These are phyloP conservation scores for Typhlichthys eigenmanni DNA, from an alignment of 2,797 vertebrate genomes.

Conservation along the genomic window DNA sequence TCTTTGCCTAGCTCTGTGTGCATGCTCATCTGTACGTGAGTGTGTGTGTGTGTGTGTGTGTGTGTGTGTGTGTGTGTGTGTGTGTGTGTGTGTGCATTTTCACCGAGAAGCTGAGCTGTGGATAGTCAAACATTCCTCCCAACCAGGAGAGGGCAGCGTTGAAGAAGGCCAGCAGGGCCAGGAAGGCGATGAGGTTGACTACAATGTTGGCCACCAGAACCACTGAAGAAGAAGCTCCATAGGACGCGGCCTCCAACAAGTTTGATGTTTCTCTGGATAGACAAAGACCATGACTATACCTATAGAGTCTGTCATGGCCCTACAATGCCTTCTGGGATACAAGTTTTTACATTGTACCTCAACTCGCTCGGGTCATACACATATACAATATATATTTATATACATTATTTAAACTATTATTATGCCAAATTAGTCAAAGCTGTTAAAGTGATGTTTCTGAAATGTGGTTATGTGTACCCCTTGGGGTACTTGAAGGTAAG, in stretches of 20 bases:
- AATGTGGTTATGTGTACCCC: too few relatives aligned
- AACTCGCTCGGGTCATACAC: too few relatives aligned
- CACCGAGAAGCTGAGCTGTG: slow-evolving; percentile 87
- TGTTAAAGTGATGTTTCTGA: too few relatives aligned
- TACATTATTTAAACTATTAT: too few relatives aligned
- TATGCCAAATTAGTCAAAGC: too few relatives aligned
- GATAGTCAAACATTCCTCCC: slow-evolving; percentile 83
- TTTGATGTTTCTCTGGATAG: slow-evolving; percentile 76
- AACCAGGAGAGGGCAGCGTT: slow-evolving; percentile 84
- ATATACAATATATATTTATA: too few relatives aligned
- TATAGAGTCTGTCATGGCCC: not conserved
- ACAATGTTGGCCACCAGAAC: slow-evolving; percentile 78
- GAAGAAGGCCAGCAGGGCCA: slow-evolving; percentile 81
- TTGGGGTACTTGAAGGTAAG: too few relatives aligned
- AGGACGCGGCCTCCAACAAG: slow-evolving; percentile 82
- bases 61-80: slow-evolving; percentile 3
- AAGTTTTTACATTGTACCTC: too few relatives aligned
- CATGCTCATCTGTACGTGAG: not conserved
- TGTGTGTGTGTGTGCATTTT: not conserved
- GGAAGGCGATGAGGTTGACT: slow-evolving; percentile 81
- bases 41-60: slow-evolving; percentile 1
- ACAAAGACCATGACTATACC: not conserved
- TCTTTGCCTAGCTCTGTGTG: not conserved
- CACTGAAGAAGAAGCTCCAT: slow-evolving; percentile 80
- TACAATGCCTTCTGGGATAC: not conserved